Evolutionary conservation across 2,888 invertebrate genomes (phyloP), one percentile per base, ranked within the genome.

Genomic region (Dolichopus griseipennis): DNA sequence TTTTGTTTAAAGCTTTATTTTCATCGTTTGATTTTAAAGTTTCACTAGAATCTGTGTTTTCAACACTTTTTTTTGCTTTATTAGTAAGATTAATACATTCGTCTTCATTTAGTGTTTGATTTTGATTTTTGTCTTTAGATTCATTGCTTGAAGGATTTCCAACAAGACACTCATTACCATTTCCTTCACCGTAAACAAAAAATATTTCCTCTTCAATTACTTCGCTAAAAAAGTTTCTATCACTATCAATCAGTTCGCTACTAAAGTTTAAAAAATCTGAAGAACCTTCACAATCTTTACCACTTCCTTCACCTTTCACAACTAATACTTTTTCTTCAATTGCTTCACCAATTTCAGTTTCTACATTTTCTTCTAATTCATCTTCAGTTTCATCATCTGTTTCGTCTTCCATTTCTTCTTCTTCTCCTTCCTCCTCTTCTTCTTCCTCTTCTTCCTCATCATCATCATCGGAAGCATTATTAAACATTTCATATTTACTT

Each of bases 311-410:
- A 1, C 90, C 92, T 65, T 85, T 85, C 0, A 92, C 84, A 74
- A 87, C 78, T 83, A 91, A 84, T 6, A 88, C 81, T 22, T 90
- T 90, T 76, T 92, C 92, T 79, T 90, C 89, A 74, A 91, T 88
- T 66, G 86, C 85, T 75, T 88, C 88, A 37, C 89, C 83, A 15
- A 89, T 75, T 61, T 76, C 76, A 64, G 74, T 74, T 68, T 78
- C 77, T 70, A 79, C 77, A 66, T 75, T 76, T 2, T 76, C 75
- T n/a, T 75, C 77, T 41, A 78, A 78, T 20, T 76, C 79, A 7
- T 76, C 77, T 9, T 73, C 72, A 3, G 74, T 75, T 1, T 72
- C 71, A 12, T 72, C 73, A 0, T 68, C 70, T 1, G 68, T 71
- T 12, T 74, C 76, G 21, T 78, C 74, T 4, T 75, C 73, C 0